Percentiles rank a stretch among this genome's conserved stretches.
Evolutionary conservation across 37 sponge, comb jelly and placozoan genomes (phyloP).

Genomic region (Halisarca cf. caerulea): DNA sequence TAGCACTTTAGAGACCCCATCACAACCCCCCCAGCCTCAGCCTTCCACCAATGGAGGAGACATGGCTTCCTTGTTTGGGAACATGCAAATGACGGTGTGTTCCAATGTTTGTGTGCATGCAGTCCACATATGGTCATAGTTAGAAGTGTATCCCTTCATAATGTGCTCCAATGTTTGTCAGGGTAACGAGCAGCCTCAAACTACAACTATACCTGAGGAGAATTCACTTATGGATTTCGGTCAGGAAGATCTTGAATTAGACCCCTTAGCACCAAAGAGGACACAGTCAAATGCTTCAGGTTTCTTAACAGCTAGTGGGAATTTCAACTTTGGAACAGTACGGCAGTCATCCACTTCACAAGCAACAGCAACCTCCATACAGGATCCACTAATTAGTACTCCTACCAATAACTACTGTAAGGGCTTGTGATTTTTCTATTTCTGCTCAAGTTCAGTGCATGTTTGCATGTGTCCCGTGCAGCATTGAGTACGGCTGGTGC

Average conservation of each 20-base stretch:
- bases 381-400: too few species aligned
- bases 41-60: neutral
- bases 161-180: neutral
- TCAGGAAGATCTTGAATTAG: conserved; percentile 19
- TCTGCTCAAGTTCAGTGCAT: too few species aligned
- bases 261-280: neutral
- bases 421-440: too few species aligned
- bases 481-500: too few species aligned
- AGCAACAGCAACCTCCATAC: neutral
- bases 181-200: neutral
- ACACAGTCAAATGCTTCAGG: neutral
- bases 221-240: conserved; percentile 41
- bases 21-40: neutral
- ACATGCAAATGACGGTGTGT: conserved; percentile 15
- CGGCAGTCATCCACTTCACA: conserved; percentile 4
- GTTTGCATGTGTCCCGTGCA: too few species aligned
- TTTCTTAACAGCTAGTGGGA: conserved; percentile 6
- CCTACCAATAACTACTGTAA: too few species aligned
- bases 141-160: too few species aligned
- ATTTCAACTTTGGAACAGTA: neutral
- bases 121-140: too few species aligned
- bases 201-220: neutral
- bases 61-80: conserved; percentile 28
- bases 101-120: too few species aligned
- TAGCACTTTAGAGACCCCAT: neutral